phyloP scores from a whole-genome alignment of 64 coral and sea anemone genomes.

The Montipora sp. region DNA sequence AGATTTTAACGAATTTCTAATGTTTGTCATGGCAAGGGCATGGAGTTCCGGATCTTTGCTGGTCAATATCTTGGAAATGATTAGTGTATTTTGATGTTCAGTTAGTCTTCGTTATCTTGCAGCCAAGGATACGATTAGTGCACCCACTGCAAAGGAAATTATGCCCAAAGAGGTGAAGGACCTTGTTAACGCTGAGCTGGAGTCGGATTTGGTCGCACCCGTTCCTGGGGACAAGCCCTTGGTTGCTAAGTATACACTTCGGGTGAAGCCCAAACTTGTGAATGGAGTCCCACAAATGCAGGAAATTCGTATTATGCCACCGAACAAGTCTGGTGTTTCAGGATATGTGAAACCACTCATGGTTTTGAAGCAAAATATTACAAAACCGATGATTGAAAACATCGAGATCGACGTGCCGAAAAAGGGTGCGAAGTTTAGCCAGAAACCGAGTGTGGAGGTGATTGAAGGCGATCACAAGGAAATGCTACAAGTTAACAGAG shows the following conservation, averaged over 20 bases:
- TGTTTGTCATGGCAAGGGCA: too few relatives aligned
- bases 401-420: conserved; percentile 91
- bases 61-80: too few relatives aligned
- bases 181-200: conserved; percentile 59
- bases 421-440: conserved; percentile 80
- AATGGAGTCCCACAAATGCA: conserved; percentile 90
- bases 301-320: conserved; percentile 82
- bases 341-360: conserved; percentile 68
- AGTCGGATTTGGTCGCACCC: conserved; percentile 79
- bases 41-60: too few relatives aligned
- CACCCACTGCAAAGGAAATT: conserved; percentile 19
- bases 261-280: conserved; percentile 80
- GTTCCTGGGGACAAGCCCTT: conserved; percentile 68
- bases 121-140: conserved; percentile 20
- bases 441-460: conserved; percentile 79
- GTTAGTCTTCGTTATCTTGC: background rate
- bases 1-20: too few relatives aligned
- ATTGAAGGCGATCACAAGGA: conserved; percentile 53
- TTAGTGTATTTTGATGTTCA: too few relatives aligned
- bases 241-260: conserved; percentile 83
- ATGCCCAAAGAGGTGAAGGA: conserved; percentile 68
- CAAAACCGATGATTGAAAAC: conserved; percentile 93
- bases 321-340: conserved; percentile 49
- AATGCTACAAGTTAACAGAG: background rate
- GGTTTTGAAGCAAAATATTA: conserved; percentile 80